Base-by-base conservation (phyloP, 64 coral and sea anemone genomes). In the Montipora foliosa region DNA sequence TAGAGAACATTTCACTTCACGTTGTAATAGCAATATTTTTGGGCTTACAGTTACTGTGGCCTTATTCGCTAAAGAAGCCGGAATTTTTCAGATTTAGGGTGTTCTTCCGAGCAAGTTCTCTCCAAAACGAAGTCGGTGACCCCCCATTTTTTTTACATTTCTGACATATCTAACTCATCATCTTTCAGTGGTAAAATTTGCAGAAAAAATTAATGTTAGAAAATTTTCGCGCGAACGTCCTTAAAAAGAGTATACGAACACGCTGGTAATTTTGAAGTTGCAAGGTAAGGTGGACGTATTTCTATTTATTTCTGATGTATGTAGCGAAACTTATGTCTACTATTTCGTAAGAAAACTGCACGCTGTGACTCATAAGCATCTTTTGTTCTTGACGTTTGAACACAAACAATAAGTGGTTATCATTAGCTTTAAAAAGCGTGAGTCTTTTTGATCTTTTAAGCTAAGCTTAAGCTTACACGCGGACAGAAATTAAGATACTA, bases 241-340 rank as follows among this genome's bases (percentile, higher is more conserved):
- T 10, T 7, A 57, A 7, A 71, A 22, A 71, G 67, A 71, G 19
- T 24, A 71, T 24, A 24, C 24, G 24, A 24, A 24, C 20, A 71
- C 19, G 67, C 67, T 71, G 67, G 67, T 71, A 71, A 22, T 71
- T 71, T 71, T n/a, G 67, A 24, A 71, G 67, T 71, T 71, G 67
- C 67, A 71, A 71, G 67, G 67, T 71, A 24, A 71, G 67, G 67
- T 71, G 20, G 67, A 71, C 67, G 67, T 71, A 71, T 21, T 71
- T 71, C 67, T 71, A 24, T 71, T 71, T 71, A 71, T 71, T 71
- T 71, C 67, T 71, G 67, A 71, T 71, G 67, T 71, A 71, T 71
- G 67, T 8, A 71, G 67, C 67, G 20, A 71, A n/a, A 71, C 16
- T 11, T 67, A 67, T 67, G 64, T 67, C 17, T 67, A 67, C 64